phyloP scores from a whole-genome alignment of 2,797 vertebrate species.

The Enteromius trimaculatus region DNA sequence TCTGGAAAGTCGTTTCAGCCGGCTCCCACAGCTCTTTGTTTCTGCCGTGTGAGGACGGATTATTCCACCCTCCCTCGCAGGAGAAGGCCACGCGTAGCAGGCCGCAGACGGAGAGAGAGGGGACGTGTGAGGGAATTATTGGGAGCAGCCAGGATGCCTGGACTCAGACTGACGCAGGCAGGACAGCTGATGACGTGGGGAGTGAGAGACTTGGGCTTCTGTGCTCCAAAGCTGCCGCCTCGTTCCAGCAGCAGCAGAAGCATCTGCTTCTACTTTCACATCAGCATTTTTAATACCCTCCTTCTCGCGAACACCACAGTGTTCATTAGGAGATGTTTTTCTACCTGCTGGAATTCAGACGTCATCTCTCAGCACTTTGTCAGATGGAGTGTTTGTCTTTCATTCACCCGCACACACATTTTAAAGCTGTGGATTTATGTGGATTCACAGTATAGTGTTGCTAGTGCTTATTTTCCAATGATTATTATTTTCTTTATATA shows the following conservation, averaged over 20 bases:
- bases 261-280: slow-evolving; percentile 44
- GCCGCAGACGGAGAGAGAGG: slow-evolving; percentile 14
- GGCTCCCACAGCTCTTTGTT: slow-evolving; percentile 30
- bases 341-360: slow-evolving; percentile 11
- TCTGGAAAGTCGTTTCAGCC: slow-evolving; percentile 35
- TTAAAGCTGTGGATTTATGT: neutral
- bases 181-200: slow-evolving; percentile 34
- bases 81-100: neutral
- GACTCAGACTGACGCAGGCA: slow-evolving; percentile 37
- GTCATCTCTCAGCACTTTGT: neutral
- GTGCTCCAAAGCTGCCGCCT: slow-evolving; percentile 7
- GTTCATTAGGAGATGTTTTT: slow-evolving; percentile 1
- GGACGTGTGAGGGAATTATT: slow-evolving; percentile 35
- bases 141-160: slow-evolving; percentile 26
- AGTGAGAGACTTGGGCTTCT: slow-evolving; percentile 26
- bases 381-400: neutral
- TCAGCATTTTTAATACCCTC: slow-evolving; percentile 19
- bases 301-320: neutral
- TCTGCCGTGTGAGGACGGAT: slow-evolving; percentile 22
- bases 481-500: neutral
- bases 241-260: neutral
- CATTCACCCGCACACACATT: neutral
- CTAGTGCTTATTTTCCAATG: neutral
- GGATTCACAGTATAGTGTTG: neutral
- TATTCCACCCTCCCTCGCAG: slow-evolving; percentile 12